A percentile compares a stretch with the other conserved stretches of the same genome.
Evolutionary conservation across 2,113 vertebrate genomes (phyloP).

Genomic region (Petroica traversi): DNA sequence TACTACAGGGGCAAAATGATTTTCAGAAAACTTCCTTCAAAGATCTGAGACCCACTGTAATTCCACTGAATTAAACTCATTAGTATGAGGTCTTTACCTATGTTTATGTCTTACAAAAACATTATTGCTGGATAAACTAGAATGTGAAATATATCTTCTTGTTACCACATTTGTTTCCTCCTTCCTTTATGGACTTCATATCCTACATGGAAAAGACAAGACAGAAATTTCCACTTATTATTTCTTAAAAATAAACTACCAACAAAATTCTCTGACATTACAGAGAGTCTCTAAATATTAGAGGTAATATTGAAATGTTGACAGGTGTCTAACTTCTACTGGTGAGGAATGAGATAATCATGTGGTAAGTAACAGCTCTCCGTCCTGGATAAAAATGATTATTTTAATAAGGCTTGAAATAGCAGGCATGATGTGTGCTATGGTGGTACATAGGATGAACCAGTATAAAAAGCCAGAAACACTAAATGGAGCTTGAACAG

Average conservation of each 20-base stretch:
- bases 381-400: slow-evolving; percentile 37
- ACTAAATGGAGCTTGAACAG: slow-evolving; percentile 14
- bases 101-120: neutral
- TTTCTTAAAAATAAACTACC: slow-evolving; percentile 1
- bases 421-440: neutral
- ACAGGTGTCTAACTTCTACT: neutral
- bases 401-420: slow-evolving; percentile 52
- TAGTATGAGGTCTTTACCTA: neutral
- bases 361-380: slow-evolving; percentile 21
- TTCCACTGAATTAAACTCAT: neutral
- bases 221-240: neutral
- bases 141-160: neutral
- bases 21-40: neutral
- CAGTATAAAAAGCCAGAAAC: slow-evolving; percentile 32
- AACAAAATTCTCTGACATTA: neutral
- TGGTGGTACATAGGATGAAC: slow-evolving; percentile 10
- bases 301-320: slow-evolving; percentile 10
- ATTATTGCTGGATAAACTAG: neutral
- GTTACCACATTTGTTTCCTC: neutral
- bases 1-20: neutral
- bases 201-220: neutral
- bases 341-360: slow-evolving; percentile 21
- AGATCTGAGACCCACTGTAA: neutral
- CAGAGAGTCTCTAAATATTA: slow-evolving; percentile 2
- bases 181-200: neutral